Evolutionary conservation across 2,888 invertebrate genomes (phyloP).

Genomic region (Standfussiana lucernea): DNA sequence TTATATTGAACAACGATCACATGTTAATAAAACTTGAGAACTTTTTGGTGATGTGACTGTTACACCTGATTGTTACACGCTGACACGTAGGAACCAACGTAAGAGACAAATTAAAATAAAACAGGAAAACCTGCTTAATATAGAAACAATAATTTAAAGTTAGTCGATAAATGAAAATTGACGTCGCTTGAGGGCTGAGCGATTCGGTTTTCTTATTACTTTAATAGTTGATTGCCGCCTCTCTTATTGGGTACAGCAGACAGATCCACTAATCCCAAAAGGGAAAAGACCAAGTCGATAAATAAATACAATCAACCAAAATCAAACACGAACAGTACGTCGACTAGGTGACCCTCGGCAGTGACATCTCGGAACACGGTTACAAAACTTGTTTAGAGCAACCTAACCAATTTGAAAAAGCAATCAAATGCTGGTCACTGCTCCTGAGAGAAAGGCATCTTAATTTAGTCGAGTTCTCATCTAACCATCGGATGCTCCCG

Average conservation of each 20-base stretch:
- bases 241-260: constrained; percentile 1
- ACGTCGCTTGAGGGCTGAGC: not conserved
- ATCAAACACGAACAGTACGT: constrained; percentile 53
- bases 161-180: not conserved
- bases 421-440: constrained; percentile 20
- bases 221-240: not conserved
- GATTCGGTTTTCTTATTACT: not conserved
- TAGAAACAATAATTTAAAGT: not conserved
- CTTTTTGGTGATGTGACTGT: not conserved
- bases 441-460: constrained; percentile 25
- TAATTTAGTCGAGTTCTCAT: constrained; percentile 51
- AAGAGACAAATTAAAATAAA: not conserved
- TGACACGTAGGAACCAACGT: not conserved
- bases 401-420: constrained; percentile 53
- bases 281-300: constrained; percentile 41
- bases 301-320: constrained; percentile 61
- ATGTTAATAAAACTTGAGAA: not conserved
- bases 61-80: not conserved
- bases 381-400: constrained; percentile 64
- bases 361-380: constrained; percentile 68
- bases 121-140: not conserved
- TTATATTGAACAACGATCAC: not conserved
- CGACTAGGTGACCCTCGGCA: constrained; percentile 61
- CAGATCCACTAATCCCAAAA: constrained; percentile 42
- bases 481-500: constrained; percentile 54